These are phyloP conservation scores for Charaxes varanes DNA, from an alignment of 1,140 invertebrate species.

Conservation along the genomic window DNA sequence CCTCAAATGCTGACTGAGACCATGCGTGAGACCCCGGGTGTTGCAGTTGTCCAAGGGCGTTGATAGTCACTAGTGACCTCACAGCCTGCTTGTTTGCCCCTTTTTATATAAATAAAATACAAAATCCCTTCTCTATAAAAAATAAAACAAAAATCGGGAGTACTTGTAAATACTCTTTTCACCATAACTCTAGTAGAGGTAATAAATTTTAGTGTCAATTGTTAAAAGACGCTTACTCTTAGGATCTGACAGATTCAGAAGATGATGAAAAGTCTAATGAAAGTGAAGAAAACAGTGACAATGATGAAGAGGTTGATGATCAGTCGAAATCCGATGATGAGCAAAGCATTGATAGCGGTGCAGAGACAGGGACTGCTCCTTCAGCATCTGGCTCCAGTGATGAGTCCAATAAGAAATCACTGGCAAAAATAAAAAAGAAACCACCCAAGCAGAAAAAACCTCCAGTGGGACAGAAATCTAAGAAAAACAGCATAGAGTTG, in stretches of 20 bases:
- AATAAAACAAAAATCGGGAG: too few species aligned
- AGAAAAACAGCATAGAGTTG: conserved; percentile 29
- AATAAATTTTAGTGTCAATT: conserved; percentile 1
- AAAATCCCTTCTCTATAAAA: too few species aligned
- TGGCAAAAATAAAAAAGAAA: conserved; percentile 21
- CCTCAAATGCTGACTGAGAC: too few species aligned
- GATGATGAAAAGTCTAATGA: conserved; percentile 25
- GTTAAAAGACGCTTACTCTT: conserved; percentile 1
- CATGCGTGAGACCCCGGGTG: too few species aligned
- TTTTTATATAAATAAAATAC: too few species aligned
- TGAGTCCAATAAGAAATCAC: conserved; percentile 14
- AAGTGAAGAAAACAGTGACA: conserved; percentile 24
- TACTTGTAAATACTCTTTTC: too few species aligned
- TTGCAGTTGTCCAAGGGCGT: too few species aligned
- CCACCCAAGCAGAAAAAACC: conserved; percentile 13
- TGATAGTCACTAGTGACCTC: too few species aligned
- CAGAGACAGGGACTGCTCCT: conserved; percentile 25
- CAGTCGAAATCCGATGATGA: conserved; percentile 18
- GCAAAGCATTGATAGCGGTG: conserved; percentile 31
- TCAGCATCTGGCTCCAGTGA: conserved; percentile 24
- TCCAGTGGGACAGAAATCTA: conserved; percentile 12
- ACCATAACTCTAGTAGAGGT: too few species aligned
- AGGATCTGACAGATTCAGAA: conserved; percentile 54
- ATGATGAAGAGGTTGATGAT: conserved; percentile 21
- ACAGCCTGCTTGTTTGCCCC: too few species aligned